Evolutionary conservation across 2,888 invertebrate species (phyloP).

Genomic region (Athetis lepigone): DNA sequence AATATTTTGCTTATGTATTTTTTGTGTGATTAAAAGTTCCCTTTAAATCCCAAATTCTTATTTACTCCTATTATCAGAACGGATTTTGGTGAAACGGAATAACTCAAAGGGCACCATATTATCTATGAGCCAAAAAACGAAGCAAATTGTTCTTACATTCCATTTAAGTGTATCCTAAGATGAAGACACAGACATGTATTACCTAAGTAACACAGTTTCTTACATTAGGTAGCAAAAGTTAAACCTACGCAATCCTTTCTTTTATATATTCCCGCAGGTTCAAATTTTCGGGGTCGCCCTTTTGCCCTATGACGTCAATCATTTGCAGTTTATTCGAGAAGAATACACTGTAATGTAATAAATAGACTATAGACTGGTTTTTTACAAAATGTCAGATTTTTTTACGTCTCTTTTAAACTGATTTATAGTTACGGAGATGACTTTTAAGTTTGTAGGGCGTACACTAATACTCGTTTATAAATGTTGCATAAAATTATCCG

Average conservation of each 20-base stretch:
- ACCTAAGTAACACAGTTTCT: slow-evolving; percentile 5
- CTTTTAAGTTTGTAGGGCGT: not conserved
- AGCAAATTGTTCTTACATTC: not conserved
- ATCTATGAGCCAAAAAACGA: too few relatives aligned
- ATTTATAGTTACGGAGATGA: not conserved
- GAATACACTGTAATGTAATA: slow-evolving; percentile 6
- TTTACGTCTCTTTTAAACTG: not conserved
- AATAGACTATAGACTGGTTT: slow-evolving; percentile 1
- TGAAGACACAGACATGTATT: slow-evolving; percentile 10
- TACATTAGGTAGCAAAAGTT: slow-evolving; percentile 9
- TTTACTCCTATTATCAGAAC: too few relatives aligned
- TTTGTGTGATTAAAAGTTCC: too few relatives aligned
- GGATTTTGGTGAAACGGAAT: too few relatives aligned
- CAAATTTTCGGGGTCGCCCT: slow-evolving; percentile 29
- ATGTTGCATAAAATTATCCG: too few relatives aligned
- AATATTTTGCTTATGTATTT: too few relatives aligned
- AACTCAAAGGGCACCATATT: too few relatives aligned
- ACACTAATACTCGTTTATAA: too few relatives aligned
- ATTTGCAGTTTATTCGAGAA: slow-evolving; percentile 17
- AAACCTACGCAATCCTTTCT: slow-evolving; percentile 26
- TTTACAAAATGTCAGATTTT: slow-evolving; percentile 8
- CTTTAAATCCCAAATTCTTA: too few relatives aligned
- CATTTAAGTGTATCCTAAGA: not conserved
- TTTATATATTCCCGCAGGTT: slow-evolving; percentile 29
- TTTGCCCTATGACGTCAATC: slow-evolving; percentile 39